Conservation (phyloP, 2,113 vertebrate genomes). For the Piprites chloris region DNA sequence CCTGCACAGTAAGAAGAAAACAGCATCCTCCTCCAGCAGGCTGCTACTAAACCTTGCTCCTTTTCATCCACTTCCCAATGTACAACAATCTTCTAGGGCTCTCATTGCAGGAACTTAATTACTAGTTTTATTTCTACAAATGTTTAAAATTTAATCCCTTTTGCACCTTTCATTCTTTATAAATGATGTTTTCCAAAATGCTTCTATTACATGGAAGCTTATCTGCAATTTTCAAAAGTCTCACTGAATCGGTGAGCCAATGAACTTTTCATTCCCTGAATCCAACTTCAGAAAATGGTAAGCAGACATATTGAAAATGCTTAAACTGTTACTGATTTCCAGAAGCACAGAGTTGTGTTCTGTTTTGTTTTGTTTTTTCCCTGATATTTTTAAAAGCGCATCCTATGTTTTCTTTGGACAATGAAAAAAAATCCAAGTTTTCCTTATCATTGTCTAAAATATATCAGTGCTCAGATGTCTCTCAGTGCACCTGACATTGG, state of each 20-base stretch:
- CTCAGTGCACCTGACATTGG: not conserved
- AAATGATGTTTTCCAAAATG: not conserved
- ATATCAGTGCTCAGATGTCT: not conserved
- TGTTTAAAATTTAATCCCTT: not conserved
- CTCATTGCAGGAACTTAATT: not conserved
- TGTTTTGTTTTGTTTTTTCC: not conserved
- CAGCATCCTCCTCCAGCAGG: not conserved
- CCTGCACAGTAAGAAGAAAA: not conserved
- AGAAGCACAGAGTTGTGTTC: not conserved
- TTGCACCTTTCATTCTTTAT: not conserved
- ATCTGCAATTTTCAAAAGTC: not conserved
- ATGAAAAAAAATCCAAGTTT: not conserved
- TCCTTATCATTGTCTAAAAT: not conserved
- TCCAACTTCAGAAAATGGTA: not conserved
- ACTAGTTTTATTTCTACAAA: not conserved
- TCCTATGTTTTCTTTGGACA: not conserved
- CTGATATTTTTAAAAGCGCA: not conserved
- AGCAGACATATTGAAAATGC: not conserved
- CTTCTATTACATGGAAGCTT: not conserved
- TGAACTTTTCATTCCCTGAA: not conserved
- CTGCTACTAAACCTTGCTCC: not conserved
- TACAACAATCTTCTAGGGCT: not conserved
- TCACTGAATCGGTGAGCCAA: not conserved
- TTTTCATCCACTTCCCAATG: not conserved
- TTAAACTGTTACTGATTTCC: not conserved